Evolutionary conservation across 2,113 vertebrate genomes (phyloP), one percentile per base, ranked within the genome.

Genomic region (Salvelinus namaycush): DNA sequence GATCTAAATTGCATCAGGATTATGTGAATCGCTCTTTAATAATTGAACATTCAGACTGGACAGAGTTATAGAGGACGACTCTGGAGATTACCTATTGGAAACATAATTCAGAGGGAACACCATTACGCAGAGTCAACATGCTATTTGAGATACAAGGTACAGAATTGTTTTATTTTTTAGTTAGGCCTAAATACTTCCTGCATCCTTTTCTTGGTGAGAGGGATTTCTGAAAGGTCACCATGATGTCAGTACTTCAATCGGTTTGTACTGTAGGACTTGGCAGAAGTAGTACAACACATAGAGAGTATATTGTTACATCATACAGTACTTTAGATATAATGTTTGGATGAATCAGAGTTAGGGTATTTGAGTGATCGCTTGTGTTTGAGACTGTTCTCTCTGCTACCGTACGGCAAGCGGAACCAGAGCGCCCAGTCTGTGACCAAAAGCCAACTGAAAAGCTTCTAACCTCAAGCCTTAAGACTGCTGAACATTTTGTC

Each of bases 121-220:
- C 4, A 0, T 0, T 74, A 39, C 76, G 3, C 27, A 27, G 1
- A 1, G 5, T 11, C 0, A 18, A 0, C 0, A 3, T 87, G 6
- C 16, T 0, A 22, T 34, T 90, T 5, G 29, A 79, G 68, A 71
- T 87, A 81, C 20, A 76, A 67, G 80, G 87, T 88, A 77, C 18
- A 62, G 5, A 62, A 62, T 22, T 12, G 11, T 59, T 27, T 14
- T 26, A 26, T 22, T 66, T 6, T 24, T 11, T n/a, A 3, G 16
- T 57, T 26, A 2, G 5, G 48, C 3, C 8, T 1, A 59, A 54
- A 22, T 5, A 62, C 18, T 22, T 70, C 0, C 51, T 5, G n/a
- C n/a, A 57, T 72, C 24, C 1, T 60, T 5, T 31, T 18, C 5
- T 1, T 72, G 49, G 8, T 13, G 16, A 72, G 27, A 18, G 2